Evolutionary conservation across 2,888 invertebrate species (phyloP).

Genomic region (Trissonchulus latispiculum): DNA sequence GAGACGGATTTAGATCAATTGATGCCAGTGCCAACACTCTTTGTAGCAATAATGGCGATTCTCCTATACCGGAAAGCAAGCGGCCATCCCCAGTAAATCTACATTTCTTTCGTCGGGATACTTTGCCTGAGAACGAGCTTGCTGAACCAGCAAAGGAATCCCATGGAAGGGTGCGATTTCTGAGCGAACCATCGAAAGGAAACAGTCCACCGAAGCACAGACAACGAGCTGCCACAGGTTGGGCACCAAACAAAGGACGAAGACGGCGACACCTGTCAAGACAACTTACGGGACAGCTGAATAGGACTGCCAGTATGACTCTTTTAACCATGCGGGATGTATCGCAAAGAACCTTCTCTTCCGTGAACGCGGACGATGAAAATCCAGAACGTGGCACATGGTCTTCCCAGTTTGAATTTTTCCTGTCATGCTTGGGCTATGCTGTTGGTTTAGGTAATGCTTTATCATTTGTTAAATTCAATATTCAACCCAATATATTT

Average conservation of each 20-base stretch:
- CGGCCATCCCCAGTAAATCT: not conserved
- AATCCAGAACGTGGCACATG: conserved; percentile 47
- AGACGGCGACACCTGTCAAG: not conserved
- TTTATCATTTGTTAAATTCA: conserved; percentile 49
- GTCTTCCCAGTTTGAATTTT: conserved; percentile 52
- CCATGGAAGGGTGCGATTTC: not conserved
- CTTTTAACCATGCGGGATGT: conserved; percentile 32
- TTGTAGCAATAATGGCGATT: not conserved
- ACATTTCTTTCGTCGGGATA: not conserved
- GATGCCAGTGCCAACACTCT: not conserved
- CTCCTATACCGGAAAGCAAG: not conserved
- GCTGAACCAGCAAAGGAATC: too few species aligned
- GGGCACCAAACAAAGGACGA: not conserved
- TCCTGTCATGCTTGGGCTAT: conserved; percentile 44
- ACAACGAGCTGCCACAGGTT: not conserved
- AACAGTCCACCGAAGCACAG: not conserved
- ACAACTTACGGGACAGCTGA: not conserved
- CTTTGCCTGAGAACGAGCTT: not conserved
- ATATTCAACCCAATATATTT: not conserved
- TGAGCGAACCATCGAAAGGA: not conserved
- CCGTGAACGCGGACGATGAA: conserved; percentile 35
- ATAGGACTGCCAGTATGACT: conserved; percentile 20
- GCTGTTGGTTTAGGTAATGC: conserved; percentile 56
- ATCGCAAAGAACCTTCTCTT: conserved; percentile 31
- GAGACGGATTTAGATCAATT: not conserved